Evolutionary conservation across 2,888 invertebrate genomes (phyloP), one percentile per base, ranked within the genome.

Genomic region (Eucera pruinosa): DNA sequence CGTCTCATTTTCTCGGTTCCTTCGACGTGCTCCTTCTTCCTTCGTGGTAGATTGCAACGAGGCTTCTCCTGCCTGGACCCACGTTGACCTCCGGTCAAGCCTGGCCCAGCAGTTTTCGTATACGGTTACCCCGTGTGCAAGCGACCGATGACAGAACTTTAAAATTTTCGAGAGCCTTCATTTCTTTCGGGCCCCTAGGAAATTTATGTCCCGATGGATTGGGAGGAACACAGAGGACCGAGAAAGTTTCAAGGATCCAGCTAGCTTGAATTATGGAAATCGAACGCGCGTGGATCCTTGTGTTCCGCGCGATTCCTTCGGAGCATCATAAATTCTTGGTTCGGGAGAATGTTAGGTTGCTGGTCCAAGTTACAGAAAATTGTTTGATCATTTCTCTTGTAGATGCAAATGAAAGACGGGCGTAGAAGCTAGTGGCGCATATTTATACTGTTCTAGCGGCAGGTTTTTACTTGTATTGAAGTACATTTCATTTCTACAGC

Each of bases 1-100:
- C 25, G 5, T 36, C 36, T 5, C 36, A 6, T 6, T 15, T n/a
- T 20, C 5, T 30, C 30, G 45, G 27, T 33, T 27, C 43, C 45
- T 2, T 7, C 5, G 25, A 27, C 30, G 20, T n/a, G 15, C 23
- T 15, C 1, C 20, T 9, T 45, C 45, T n/a, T n/a, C 27, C 20
- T 13, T n/a, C 52, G 50, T 27, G 50, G 65, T 50, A 61, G 58
- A 66, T 74, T 39, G 78, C 79, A 68, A 72, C 65, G 72, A 73
- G 48, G 54, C 66, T 74, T 76, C 61, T 64, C 66, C n/a, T 23
- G 60, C 48, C 62, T 54, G 80, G 78, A 69, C 47, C 76, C 68
- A 69, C 78, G 25, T 81, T 81, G 84, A 84, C 84, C 81, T 76
- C 72, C 67, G 84, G 78, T 84, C 84, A 82, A 80, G 79, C 67